These are phyloP conservation scores for Eilema sororculum DNA, from an alignment of 2,888 invertebrate species.

Conservation along the genomic window DNA sequence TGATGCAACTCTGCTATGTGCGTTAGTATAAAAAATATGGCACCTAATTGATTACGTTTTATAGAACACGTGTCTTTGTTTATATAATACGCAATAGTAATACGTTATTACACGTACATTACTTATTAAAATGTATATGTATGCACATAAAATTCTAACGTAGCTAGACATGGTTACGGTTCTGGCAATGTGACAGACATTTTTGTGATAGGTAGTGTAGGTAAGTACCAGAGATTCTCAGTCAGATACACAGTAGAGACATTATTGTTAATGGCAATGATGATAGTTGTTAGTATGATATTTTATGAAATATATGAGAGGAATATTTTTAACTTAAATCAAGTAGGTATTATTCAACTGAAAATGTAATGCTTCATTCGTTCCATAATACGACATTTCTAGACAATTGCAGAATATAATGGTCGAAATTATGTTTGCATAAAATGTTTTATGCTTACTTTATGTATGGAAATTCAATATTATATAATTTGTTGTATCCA, in stretches of 20 bases:
- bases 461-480: neutral
- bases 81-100: conserved; percentile 19
- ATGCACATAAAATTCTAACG: conserved; percentile 10
- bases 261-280: neutral
- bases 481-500: neutral
- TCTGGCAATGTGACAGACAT: conserved; percentile 57
- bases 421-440: no score
- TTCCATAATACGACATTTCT: neutral
- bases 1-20: conserved; percentile 33
- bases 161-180: conserved; percentile 11
- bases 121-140: conserved; percentile 6
- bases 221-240: conserved; percentile 42
- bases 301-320: neutral
- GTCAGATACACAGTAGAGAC: conserved; percentile 21
- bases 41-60: conserved; percentile 24
- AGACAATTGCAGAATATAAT: neutral
- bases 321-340: neutral
- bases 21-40: conserved; percentile 31
- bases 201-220: conserved; percentile 29
- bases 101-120: conserved; percentile 8
- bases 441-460: no score
- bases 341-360: no score
- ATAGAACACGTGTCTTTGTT: conserved; percentile 38
- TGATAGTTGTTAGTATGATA: neutral
- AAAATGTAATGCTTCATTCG: no score